Evolutionary conservation across 2,113 vertebrate genomes (phyloP), one percentile per base, ranked within the genome.

Genomic region (Salminus brasiliensis): DNA sequence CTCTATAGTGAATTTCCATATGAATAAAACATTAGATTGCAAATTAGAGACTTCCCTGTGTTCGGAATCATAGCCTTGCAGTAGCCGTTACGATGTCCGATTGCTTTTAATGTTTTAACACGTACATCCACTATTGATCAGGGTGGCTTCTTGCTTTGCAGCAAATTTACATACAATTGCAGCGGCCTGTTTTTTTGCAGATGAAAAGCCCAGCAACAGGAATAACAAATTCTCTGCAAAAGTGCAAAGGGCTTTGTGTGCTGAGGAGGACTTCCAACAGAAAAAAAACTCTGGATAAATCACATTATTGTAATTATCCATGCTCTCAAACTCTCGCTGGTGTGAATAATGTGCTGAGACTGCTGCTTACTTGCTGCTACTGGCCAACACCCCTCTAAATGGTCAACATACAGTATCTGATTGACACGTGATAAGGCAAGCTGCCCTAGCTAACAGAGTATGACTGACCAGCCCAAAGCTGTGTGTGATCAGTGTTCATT

Each of bases 21-120:
- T 89, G 52, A 86, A 90, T 89, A 87, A 88, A 84, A 83, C 79
- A 87, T 82, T 59, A 76, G 74, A 63, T 69, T 65, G 21, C 80
- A 78, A 84, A 82, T 78, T 59, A 53, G 74, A 77, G 13, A 74
- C 55, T 78, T 67, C 36, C 69, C 12, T 0, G 15, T 60, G 76
- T 76, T 74, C 55, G 65, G 63, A 74, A 66, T 21, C 43, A 74
- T 49, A 75, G 47, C 79, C 68, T 63, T 21, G 63, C 81, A 79
- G 52, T 83, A 87, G 25, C 83, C 74, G 78, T 80, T 77, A n/a
- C 18, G 29, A 23, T 65, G 80, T 78, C 66, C 47, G 79, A 57
- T n/a, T 32, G 16, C 60, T 76, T 82, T 39, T 84, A 80, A 81
- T 84, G 82, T 82, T 82, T 83, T 65, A 55, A 49, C 39, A 66